phyloP scores from a whole-genome alignment of 1,140 invertebrate species.

The Phymastichus coffea region DNA sequence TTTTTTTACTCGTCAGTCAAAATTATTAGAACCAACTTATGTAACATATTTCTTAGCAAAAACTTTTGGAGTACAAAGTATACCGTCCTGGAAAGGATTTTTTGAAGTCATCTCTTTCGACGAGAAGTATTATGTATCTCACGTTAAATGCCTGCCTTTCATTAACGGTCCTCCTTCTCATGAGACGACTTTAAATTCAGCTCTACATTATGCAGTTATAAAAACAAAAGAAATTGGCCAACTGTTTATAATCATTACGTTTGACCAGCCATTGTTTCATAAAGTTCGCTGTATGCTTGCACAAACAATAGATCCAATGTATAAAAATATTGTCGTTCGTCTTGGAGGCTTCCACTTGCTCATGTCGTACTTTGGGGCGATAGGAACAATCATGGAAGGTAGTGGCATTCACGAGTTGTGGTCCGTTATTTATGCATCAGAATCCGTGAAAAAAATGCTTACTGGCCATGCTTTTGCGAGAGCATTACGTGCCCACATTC shows the following conservation, averaged over 20 bases:
- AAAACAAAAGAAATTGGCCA: slow-evolving; percentile 25
- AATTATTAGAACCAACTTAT: not conserved
- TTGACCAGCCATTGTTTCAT: slow-evolving; percentile 35
- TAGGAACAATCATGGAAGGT: not conserved
- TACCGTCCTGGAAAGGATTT: slow-evolving; percentile 25
- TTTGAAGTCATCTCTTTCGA: slow-evolving; percentile 11
- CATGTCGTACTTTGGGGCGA: slow-evolving; percentile 20
- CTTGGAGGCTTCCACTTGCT: slow-evolving; percentile 33
- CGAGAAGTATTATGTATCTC: not conserved
- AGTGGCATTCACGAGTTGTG: not conserved
- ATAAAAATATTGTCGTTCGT: slow-evolving; percentile 28
- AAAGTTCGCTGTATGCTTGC: slow-evolving; percentile 33
- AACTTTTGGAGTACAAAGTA: not conserved
- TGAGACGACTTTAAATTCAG: slow-evolving; percentile 28
- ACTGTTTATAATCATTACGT: slow-evolving; percentile 38
- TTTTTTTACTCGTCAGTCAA: not conserved
- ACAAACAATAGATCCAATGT: slow-evolving; percentile 1
- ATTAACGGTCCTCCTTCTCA: slow-evolving; percentile 24
- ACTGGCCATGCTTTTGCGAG: not conserved
- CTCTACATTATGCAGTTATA: slow-evolving; percentile 10
- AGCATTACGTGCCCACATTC: not conserved
- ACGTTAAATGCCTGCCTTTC: slow-evolving; percentile 25
- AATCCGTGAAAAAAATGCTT: not conserved
- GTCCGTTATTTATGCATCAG: not conserved
- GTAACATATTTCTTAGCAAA: slow-evolving; percentile 13